Evolutionary conservation across 2,113 vertebrate species (phyloP), one percentile per base, ranked within the genome.

Genomic region (Zosterops lateralis): DNA sequence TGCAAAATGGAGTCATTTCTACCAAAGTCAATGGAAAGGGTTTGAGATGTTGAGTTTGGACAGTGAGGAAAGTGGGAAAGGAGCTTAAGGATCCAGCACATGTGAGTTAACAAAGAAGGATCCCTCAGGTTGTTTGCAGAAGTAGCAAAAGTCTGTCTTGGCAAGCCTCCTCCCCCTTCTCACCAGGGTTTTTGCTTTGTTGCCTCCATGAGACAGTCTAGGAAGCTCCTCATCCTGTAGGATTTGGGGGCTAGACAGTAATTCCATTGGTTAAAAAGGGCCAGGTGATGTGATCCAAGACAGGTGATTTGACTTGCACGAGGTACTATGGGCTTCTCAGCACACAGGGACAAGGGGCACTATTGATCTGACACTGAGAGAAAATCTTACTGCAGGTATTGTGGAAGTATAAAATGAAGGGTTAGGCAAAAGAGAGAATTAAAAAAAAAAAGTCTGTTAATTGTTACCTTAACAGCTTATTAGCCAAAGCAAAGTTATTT

Each of bases 311-410:
- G 34, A 34, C 38, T 36, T 42, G 21, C 6, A 24, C 6, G 3
- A 45, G 51, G 16, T 65, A 3, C 38, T 71, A 4, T 5, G 22
- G 29, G 20, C 12, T 82, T 3, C 48, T 45, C 40, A 78, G 15
- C 25, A 21, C 8, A 14, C 0, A 3, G 36, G 25, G 15, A 62
- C 20, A 75, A 47, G 26, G 16, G 19, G 4, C 17, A 38, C 7
- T 21, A 2, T 18, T 19, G 28, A 24, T 45, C 12, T 72, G 21
- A 60, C 7, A 15, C 3, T 14, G 14, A 48, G 6, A 70, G 19
- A 44, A 89, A 87, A 65, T 19, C 28, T 65, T 60, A 28, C 24
- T 57, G 21, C 0, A 1, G 14, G 24, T 72, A 11, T 19, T 65
- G 19, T 6, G 19, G 40, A 65, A 61, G 14, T 10, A 38, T 36